Conservation (phyloP, 2,797 vertebrate genomes). For the Chelon labrosus region DNA sequence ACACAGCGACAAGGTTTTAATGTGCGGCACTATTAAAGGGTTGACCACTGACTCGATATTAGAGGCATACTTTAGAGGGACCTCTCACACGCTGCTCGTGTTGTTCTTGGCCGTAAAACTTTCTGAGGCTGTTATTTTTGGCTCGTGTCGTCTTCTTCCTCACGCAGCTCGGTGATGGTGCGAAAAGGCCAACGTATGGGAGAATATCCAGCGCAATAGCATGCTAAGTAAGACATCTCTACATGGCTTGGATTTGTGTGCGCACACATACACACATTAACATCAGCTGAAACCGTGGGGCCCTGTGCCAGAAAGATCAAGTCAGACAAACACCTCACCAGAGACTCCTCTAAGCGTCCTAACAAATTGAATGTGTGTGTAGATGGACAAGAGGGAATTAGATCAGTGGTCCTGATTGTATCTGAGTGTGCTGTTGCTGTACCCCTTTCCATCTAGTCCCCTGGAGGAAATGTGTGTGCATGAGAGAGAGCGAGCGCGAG, state of each 20-base stretch:
- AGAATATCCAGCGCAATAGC: slow-evolving; percentile 51
- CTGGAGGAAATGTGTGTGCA: slow-evolving; percentile 75
- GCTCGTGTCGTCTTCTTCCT: slow-evolving; percentile 18
- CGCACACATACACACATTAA: slow-evolving; percentile 38
- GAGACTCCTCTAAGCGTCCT: slow-evolving; percentile 83
- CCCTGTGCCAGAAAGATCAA: slow-evolving; percentile 77
- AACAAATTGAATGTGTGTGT: slow-evolving; percentile 89
- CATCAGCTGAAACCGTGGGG: slow-evolving; percentile 66
- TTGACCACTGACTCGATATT: slow-evolving; percentile 52
- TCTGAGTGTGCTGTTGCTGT: slow-evolving; percentile 83
- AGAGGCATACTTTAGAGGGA: slow-evolving; percentile 42
- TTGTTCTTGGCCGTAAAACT: slow-evolving; percentile 42
- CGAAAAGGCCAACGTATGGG: slow-evolving; percentile 46
- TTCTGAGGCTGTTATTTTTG: slow-evolving; percentile 24
- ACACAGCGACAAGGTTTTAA: slow-evolving; percentile 64
- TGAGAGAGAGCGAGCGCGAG: slow-evolving; percentile 38
- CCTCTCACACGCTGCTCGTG: slow-evolving; percentile 21
- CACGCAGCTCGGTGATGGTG: slow-evolving; percentile 31
- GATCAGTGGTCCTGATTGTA: slow-evolving; percentile 86
- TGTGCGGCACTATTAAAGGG: slow-evolving; percentile 65
- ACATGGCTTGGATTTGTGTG: slow-evolving; percentile 50
- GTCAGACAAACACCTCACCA: slow-evolving; percentile 83
- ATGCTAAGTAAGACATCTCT: slow-evolving; percentile 59
- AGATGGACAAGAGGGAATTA: slow-evolving; percentile 86
- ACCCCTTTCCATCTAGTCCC: slow-evolving; percentile 79